These are phyloP conservation scores for Zootoca vivipara DNA, from an alignment of 2,113 vertebrate species.

Conservation along the genomic window DNA sequence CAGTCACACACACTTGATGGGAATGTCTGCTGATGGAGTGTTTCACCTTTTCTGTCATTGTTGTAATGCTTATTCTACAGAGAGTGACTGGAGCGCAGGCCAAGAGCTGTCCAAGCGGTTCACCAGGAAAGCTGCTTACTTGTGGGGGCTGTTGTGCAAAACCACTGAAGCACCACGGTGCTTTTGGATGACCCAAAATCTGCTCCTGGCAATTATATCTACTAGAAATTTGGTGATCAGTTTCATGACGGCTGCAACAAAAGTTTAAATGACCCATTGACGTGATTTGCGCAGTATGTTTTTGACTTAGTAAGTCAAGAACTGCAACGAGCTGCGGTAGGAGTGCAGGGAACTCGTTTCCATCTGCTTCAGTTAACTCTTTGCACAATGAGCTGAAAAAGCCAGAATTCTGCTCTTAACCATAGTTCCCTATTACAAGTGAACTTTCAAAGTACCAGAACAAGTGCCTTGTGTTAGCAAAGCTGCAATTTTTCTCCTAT, in stretches of 20 bases:
- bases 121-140: slow-evolving; percentile 18
- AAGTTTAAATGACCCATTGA: not conserved
- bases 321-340: not conserved
- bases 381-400: not conserved
- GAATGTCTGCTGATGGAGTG: slow-evolving; percentile 3
- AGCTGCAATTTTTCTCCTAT: too few relatives aligned
- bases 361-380: not conserved
- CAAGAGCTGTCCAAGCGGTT: slow-evolving; percentile 39
- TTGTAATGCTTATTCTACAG: not conserved
- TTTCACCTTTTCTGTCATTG: slow-evolving; percentile 15
- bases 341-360: not conserved
- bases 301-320: not conserved
- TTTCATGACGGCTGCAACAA: not conserved
- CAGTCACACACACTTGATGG: not conserved
- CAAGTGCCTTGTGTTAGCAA: not conserved
- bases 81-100: slow-evolving; percentile 12
- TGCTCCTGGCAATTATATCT: not conserved
- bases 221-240: not conserved
- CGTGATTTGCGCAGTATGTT: not conserved
- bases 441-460: not conserved
- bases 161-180: not conserved
- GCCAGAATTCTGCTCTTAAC: not conserved
- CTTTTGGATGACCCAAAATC: not conserved
- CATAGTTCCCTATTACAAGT: not conserved
- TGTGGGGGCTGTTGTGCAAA: not conserved